These are phyloP conservation scores for Maccullochella peelii DNA, from an alignment of 2,113 vertebrate species.

Conservation along the genomic window DNA sequence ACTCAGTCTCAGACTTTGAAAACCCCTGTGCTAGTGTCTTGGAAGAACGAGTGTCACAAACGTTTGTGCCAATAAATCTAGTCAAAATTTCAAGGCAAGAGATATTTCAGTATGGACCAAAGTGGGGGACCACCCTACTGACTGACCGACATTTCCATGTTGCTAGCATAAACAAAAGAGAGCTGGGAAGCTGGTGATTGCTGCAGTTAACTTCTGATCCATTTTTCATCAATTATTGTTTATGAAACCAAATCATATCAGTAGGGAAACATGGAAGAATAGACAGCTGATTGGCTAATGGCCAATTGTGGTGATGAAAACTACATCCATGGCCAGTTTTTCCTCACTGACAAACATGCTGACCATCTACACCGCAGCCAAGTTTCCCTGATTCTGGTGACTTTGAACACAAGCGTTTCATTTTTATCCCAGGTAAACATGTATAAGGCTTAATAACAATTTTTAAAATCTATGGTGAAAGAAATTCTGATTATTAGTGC, in stretches of 20 bases:
- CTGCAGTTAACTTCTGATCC: neutral
- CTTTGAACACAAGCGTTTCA: neutral
- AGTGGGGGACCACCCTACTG: neutral
- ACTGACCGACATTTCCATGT: neutral
- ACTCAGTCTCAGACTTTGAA: neutral
- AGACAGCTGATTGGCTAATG: slow-evolving; percentile 2
- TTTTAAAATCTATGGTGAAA: neutral
- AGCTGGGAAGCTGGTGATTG: neutral
- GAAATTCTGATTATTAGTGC: neutral
- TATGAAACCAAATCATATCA: slow-evolving; percentile 9
- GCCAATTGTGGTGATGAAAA: neutral
- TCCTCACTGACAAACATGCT: slow-evolving; percentile 1
- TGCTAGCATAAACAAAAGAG: neutral
- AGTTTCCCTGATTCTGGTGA: neutral
- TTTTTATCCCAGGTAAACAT: neutral
- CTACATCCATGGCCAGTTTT: neutral
- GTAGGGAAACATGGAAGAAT: neutral
- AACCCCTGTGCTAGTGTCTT: too few species aligned
- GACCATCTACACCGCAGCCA: neutral
- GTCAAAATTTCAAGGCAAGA: too few species aligned
- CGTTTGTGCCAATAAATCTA: too few species aligned
- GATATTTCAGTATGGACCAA: neutral
- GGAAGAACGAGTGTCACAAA: too few species aligned
- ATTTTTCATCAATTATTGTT: slow-evolving; percentile 15
- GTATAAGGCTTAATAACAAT: too few species aligned